Base-by-base conservation (phyloP, 2,888 invertebrate species). In the Salpingus planirostris region DNA sequence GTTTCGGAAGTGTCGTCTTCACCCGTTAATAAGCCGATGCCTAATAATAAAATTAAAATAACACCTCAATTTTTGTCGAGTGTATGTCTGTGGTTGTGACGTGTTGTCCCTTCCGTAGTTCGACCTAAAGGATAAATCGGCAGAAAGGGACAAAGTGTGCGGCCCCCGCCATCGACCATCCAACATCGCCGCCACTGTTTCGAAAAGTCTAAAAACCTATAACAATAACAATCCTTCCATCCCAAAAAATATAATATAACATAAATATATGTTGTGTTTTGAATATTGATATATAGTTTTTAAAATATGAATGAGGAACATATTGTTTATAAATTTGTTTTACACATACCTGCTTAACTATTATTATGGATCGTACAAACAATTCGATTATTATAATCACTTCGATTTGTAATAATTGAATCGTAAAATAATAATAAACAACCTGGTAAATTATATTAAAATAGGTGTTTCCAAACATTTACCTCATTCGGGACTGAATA, bases 341-440 rank as follows among this genome's bases (percentile, higher is more conserved):
- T 52, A 48, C n/a, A n/a, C n/a, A n/a, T n/a, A n/a, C n/a, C n/a
- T n/a, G n/a, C n/a, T n/a, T n/a, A n/a, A n/a, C n/a, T n/a, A n/a
- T n/a, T n/a, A n/a, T n/a, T n/a, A n/a, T n/a, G n/a, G n/a, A n/a
- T n/a, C n/a, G 52, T 47, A 49, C 49, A 48, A 42, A 34, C 39
- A 36, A 46, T 58, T 58, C 55, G 50, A 52, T 55, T 57, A 46
- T 44, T 44, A 54, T 52, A n/a, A n/a, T n/a, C n/a, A n/a, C n/a
- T n/a, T n/a, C n/a, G n/a, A n/a, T 54, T 54, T 55, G 55, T 58
- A 54, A 57, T 57, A 57, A 54, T 57, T 54, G 55, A 47, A 54
- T 49, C 36, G 38, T 38, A 54, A 52, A 50, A 48, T 54, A 54
- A 44, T 36, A 50, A n/a, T n/a, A n/a, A n/a, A n/a, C n/a, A n/a